Percentiles rank a stretch among this genome's conserved stretches.
These are phyloP conservation scores for Stylophora pistillata DNA, from an alignment of 64 coral and sea anemone species.

Conservation along the genomic window DNA sequence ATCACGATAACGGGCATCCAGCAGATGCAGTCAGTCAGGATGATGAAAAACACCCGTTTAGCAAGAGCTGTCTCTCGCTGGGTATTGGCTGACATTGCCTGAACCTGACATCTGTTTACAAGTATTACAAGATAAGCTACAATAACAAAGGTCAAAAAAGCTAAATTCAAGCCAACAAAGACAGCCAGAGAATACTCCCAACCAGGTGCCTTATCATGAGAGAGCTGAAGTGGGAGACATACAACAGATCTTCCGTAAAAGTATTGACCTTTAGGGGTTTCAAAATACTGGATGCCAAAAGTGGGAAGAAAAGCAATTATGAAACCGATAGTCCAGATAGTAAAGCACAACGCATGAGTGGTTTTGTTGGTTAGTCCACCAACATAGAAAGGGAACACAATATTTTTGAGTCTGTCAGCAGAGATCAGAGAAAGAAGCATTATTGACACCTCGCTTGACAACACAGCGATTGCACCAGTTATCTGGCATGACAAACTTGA, in stretches of 20 bases:
- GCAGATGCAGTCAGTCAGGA: not conserved
- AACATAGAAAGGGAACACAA: not conserved
- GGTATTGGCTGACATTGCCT: not conserved
- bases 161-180: not conserved
- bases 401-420: not conserved
- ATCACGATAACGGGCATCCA: not conserved
- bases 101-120: not conserved
- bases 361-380: not conserved
- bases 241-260: not conserved
- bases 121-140: not conserved
- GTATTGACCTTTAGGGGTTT: not conserved
- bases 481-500: not conserved
- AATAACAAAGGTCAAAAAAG: not conserved
- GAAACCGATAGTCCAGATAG: not conserved
- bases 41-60: not conserved
- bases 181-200: not conserved
- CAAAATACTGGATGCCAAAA: not conserved
- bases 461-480: not conserved
- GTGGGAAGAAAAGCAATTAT: not conserved
- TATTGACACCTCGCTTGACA: not conserved
- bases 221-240: not conserved
- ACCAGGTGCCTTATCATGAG: not conserved
- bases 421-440: not conserved
- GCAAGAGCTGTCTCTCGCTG: not conserved
- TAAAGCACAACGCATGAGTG: not conserved